phyloP scores from a whole-genome alignment of 1,140 invertebrate species.

The Pinna nobilis region DNA sequence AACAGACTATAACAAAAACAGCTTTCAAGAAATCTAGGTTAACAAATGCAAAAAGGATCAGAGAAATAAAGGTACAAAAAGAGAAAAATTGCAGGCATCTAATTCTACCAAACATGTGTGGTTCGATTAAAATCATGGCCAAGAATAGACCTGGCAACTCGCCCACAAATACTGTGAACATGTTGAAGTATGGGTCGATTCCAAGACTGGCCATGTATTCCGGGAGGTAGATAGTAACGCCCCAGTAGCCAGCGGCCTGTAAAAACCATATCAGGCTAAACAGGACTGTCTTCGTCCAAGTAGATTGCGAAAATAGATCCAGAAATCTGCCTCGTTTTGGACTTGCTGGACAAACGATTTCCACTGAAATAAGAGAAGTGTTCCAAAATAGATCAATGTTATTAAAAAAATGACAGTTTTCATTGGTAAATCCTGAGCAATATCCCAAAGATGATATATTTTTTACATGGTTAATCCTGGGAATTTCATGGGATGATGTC shows the following conservation, averaged over 20 bases:
- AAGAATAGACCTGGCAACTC: conserved; percentile 66
- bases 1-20: conserved; percentile 62
- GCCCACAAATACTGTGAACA: conserved; percentile 69
- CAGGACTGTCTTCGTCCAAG: conserved; percentile 46
- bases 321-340: conserved; percentile 50
- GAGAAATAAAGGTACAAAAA: conserved; percentile 48
- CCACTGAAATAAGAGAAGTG: conserved; percentile 46
- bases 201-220: conserved; percentile 61
- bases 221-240: conserved; percentile 66
- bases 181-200: conserved; percentile 63
- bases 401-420: too few relatives aligned
- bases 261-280: conserved; percentile 62
- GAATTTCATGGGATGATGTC: too few relatives aligned
- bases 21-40: conserved; percentile 53
- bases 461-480: too few relatives aligned
- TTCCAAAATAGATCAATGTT: not conserved
- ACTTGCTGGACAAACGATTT: conserved; percentile 50
- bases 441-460: too few relatives aligned
- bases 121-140: conserved; percentile 65
- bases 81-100: conserved; percentile 63
- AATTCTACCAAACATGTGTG: conserved; percentile 61
- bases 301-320: conserved; percentile 54
- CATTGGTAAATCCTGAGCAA: too few relatives aligned
- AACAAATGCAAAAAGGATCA: conserved; percentile 62
- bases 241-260: conserved; percentile 67